Conservation (phyloP, 64 coral and sea anemone species). For the Stichodactyla mertensii region DNA sequence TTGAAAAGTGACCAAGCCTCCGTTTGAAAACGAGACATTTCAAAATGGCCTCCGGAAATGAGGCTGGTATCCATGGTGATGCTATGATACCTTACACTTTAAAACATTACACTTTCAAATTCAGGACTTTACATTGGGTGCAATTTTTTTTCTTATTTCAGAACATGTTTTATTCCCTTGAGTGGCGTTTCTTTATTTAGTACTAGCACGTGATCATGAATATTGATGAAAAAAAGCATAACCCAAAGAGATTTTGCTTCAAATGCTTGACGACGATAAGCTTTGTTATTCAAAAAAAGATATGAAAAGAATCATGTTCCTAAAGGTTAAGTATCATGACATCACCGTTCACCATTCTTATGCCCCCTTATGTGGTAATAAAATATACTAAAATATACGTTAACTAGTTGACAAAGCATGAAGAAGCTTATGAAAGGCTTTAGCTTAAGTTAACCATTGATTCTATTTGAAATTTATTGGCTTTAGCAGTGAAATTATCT, state of each 20-base stretch:
- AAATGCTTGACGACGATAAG: too few relatives aligned
- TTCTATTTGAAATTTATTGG: too few relatives aligned
- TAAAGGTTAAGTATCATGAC: not conserved
- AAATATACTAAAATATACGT: not conserved
- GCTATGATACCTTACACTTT: not conserved
- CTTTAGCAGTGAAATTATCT: too few relatives aligned
- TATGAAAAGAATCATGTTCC: too few relatives aligned
- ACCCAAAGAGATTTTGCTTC: too few relatives aligned
- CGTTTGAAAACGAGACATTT: not conserved
- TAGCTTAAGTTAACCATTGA: too few relatives aligned
- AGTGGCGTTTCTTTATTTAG: not conserved
- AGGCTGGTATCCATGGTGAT: not conserved
- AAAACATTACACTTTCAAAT: not conserved
- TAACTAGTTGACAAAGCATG: not conserved
- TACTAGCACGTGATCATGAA: not conserved
- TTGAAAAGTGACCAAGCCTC: not conserved
- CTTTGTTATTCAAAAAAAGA: too few relatives aligned
- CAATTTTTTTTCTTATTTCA: not conserved
- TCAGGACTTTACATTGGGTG: too few relatives aligned
- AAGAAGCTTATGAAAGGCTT: not conserved
- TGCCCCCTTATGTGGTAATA: not conserved
- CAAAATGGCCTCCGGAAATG: not conserved
- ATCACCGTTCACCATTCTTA: not conserved
- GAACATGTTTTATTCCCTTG: not conserved
- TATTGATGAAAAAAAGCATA: too few relatives aligned